Evolutionary conservation across 2,113 vertebrate species (phyloP), one percentile per base, ranked within the genome.

Genomic region (Neoarius graeffei): DNA sequence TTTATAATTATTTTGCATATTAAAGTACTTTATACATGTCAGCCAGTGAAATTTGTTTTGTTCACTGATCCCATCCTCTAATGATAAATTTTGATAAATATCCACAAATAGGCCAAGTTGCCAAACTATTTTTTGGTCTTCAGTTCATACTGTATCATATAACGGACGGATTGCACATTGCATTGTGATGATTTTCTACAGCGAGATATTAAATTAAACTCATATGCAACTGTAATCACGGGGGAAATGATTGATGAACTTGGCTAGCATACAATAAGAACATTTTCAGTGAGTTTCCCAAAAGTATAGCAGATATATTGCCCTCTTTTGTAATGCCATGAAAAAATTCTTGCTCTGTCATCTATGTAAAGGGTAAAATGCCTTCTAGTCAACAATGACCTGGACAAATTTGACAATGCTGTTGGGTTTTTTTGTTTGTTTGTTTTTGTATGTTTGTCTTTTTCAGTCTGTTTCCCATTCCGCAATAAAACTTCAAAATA

Each of bases 231-330:
- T 57, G 79, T 87, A 90, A 90, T 91, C 89, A 89, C 67, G 30
- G 77, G 86, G 50, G 73, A 87, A 81, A 91, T 91, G 87, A 91
- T 90, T 86, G 85, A 91, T 90, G 86, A 86, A 81, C 80, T 88
- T 87, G 88, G 89, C 83, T 3, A 15, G 66, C 59, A n/a, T 81
- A 88, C 88, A 88, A 76, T 85, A 81, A 83, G 74, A 89, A 79
- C 25, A 80, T 88, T 85, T 88, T 89, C 80, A 84, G 67, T 50
- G 30, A 76, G 27, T 81, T 77, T 84, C 14, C 48, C 56, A 42
- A 60, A 74, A 88, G 89, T 23, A 86, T 86, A 86, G 59, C 52
- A n/a, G 59, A 76, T 82, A 81, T 88, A 59, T 5, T 87, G 67
- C 84, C 80, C 64, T 76, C 74, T 23, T 64, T 74, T 84, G 86